These are phyloP conservation scores for Anthrax anthrax DNA, from an alignment of 2,888 invertebrate species.

Conservation along the genomic window DNA sequence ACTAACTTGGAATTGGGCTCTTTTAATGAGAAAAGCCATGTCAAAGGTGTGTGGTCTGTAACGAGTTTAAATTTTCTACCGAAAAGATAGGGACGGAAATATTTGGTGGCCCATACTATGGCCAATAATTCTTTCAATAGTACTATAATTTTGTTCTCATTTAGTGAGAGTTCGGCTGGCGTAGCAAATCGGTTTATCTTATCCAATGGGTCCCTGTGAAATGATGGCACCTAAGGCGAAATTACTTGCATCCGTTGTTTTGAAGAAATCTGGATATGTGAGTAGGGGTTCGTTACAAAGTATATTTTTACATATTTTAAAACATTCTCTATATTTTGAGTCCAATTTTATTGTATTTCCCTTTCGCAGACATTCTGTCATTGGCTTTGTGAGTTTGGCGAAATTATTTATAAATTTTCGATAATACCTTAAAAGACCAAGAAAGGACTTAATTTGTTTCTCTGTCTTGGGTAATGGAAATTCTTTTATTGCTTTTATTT, in stretches of 20 bases:
- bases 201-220: slow-evolving; percentile 12
- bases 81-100: slow-evolving; percentile 19
- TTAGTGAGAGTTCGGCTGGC: slow-evolving; percentile 15
- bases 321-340: background rate
- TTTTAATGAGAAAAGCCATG: background rate
- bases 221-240: slow-evolving; percentile 17
- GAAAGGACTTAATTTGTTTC: background rate
- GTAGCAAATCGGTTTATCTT: slow-evolving; percentile 17
- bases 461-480: too few relatives aligned
- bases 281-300: background rate
- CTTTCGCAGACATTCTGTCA: background rate
- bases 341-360: background rate
- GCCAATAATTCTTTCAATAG: slow-evolving; percentile 17
- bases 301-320: background rate
- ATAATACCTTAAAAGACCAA: background rate
- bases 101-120: slow-evolving; percentile 14
- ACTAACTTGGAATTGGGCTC: slow-evolving; percentile 4
- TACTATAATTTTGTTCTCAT: slow-evolving; percentile 15
- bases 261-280: slow-evolving; percentile 1
- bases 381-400: background rate
- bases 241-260: slow-evolving; percentile 12
- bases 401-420: background rate
- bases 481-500: too few relatives aligned
- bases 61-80: slow-evolving; percentile 17
- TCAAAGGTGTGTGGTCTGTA: slow-evolving; percentile 20